These are phyloP conservation scores for Microtus pennsylvanicus DNA, from an alignment of 2,113 vertebrate genomes.

Conservation along the genomic window DNA sequence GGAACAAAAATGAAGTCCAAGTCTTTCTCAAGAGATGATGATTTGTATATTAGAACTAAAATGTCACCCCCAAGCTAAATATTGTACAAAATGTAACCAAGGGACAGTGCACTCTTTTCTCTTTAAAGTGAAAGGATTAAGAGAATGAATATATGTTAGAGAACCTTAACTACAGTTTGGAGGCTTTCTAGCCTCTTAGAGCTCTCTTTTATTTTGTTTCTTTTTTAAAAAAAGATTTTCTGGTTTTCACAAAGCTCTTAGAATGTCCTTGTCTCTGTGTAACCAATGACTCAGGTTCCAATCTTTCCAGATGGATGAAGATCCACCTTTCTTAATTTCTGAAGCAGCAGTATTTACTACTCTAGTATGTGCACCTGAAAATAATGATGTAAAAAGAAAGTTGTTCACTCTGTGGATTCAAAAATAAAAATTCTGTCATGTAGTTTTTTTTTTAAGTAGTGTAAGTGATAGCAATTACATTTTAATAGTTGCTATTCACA, in stretches of 20 bases:
- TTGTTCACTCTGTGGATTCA: not conserved
- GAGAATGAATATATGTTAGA: not conserved
- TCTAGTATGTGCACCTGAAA: not conserved
- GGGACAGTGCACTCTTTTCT: not conserved
- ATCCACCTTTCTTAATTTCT: not conserved
- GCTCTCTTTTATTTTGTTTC: not conserved
- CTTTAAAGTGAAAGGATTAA: conserved; percentile 8
- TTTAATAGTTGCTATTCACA: not conserved
- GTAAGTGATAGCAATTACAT: not conserved
- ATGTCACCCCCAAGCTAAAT: not conserved
- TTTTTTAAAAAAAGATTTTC: not conserved
- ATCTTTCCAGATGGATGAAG: not conserved
- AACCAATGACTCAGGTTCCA: not conserved
- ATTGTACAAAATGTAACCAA: not conserved
- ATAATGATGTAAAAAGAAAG: not conserved
- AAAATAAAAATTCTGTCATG: not conserved
- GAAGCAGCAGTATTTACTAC: not conserved
- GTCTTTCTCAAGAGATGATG: not conserved
- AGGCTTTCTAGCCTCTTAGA: not conserved
- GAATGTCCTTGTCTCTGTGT: not conserved
- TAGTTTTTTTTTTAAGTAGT: not conserved
- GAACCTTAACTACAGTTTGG: not conserved
- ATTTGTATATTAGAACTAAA: not conserved
- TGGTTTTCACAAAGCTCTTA: conserved; percentile 13
- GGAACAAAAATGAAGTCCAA: not conserved